These are phyloP conservation scores for Nomada fabriciana DNA, from an alignment of 2,888 invertebrate species.

Conservation along the genomic window DNA sequence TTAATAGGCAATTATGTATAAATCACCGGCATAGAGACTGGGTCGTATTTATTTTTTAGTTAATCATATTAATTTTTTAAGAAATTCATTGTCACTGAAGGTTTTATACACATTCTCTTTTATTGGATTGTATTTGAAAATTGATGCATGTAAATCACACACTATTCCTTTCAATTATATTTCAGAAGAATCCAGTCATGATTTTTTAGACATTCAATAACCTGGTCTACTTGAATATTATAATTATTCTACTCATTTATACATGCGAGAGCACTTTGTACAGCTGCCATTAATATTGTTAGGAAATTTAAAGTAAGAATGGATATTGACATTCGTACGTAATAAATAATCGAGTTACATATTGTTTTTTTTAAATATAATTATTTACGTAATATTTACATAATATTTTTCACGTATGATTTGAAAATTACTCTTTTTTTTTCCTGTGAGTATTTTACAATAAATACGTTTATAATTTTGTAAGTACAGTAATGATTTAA, in stretches of 20 bases:
- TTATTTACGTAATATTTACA: too few relatives aligned
- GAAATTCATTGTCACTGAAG: constrained; percentile 19
- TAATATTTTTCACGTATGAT: constrained; percentile 32
- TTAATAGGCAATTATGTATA: constrained; percentile 69
- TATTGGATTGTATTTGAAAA: constrained; percentile 23
- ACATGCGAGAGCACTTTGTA: constrained; percentile 60
- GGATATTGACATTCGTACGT: constrained; percentile 53
- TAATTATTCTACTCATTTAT: constrained; percentile 42
- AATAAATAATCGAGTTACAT: constrained; percentile 44
- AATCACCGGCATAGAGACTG: constrained; percentile 79
- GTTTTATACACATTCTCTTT: constrained; percentile 29
- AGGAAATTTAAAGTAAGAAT: constrained; percentile 51
- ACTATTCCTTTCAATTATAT: constrained; percentile 30
- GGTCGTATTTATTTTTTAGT: constrained; percentile 59
- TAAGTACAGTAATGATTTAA: constrained; percentile 42
- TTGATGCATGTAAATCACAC: constrained; percentile 28
- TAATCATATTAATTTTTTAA: constrained; percentile 26
- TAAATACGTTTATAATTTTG: constrained; percentile 49
- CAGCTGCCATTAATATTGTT: constrained; percentile 66
- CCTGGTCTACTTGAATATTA: constrained; percentile 32
- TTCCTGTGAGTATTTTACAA: constrained; percentile 39
- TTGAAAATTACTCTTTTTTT: constrained; percentile 25
- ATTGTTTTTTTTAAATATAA: neutral
- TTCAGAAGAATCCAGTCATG: constrained; percentile 46
- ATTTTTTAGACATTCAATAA: constrained; percentile 39